Base-by-base conservation (phyloP, 2,888 invertebrate species). In the Oligia strigilis region DNA sequence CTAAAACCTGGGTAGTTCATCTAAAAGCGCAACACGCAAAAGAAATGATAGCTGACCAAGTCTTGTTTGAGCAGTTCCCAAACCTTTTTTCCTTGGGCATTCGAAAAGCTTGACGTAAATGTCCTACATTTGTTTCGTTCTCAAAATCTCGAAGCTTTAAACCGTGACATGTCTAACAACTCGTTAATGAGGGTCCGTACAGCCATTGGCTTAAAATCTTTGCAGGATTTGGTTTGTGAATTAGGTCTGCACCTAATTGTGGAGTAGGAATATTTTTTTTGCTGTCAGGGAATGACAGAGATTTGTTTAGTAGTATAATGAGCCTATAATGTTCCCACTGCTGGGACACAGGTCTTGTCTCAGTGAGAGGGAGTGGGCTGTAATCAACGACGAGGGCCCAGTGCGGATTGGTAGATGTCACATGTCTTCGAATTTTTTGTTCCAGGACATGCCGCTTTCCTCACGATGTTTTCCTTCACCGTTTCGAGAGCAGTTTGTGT, bases 121-220 rank as follows among this genome's bases (percentile, higher is more conserved):
- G 74, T 55, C 36, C 36, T 19, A n/a, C 75, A 52, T 14, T 64
- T 70, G 49, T 75, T 81, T 43, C 64, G 9, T 2, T 69, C 58
- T 17, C 72, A 40, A 72, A 65, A 73, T 43, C 60, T 70, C 62
- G 13, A 52, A 69, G 67, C 75, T 73, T 81, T 71, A 75, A 83
- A 80, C n/a, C 74, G 40, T 72, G 73, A 81, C 81, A 29, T 76
- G 81, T 83, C 23, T 65, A 83, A 83, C 83, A 83, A 83, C 72
- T 78, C 67, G 83, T 83, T 83, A 83, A 83, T 75, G 74, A 75
- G 83, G 83, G 82, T 83, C 74, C 19, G 72, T 64, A 67, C 66
- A 79, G 62, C 78, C 60, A 79, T 60, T 75, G 83, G 79, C 83
- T 83, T 83, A 79, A 83, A 79, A 74, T 83, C 79, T 83, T 83